Evolutionary conservation across 2,888 invertebrate genomes (phyloP).

Genomic region (Macrosoma leucophasiata): DNA sequence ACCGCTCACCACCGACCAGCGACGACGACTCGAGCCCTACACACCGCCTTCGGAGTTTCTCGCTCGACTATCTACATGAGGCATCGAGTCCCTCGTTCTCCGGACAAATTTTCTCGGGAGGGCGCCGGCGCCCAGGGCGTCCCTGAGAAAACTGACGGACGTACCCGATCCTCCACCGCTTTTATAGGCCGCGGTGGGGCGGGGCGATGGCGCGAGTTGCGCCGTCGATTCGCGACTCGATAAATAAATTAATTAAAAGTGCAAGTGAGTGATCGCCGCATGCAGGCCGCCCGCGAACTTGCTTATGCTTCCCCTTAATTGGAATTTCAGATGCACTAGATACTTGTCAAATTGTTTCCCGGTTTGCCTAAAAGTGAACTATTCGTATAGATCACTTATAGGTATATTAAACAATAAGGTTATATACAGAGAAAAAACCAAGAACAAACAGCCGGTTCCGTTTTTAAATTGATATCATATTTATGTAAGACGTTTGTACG

Average conservation of each 20-base stretch:
- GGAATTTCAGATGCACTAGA: conserved; percentile 54
- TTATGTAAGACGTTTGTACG: no score
- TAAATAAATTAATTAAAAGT: conserved; percentile 78
- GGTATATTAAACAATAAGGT: no score
- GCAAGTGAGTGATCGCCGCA: conserved; percentile 73
- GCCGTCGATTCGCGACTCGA: conserved; percentile 73
- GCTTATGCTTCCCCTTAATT: conserved; percentile 61
- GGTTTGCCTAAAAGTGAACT: no score
- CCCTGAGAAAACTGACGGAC: conserved; percentile 70
- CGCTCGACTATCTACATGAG: conserved; percentile 45
- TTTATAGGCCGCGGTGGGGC: conserved; percentile 56
- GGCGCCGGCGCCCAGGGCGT: conserved; percentile 52
- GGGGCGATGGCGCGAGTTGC: conserved; percentile 69
- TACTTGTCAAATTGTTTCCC: conserved; percentile 48
- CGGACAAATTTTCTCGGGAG: conserved; percentile 50
- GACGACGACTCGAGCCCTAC: conserved; percentile 41
- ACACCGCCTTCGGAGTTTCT: conserved; percentile 43
- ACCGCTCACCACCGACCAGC: conserved; percentile 36
- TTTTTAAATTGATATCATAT: no score
- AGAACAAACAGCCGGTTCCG: no score
- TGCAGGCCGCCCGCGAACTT: conserved; percentile 60
- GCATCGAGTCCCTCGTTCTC: conserved; percentile 56
- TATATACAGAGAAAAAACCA: no score
- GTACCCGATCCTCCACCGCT: conserved; percentile 47
- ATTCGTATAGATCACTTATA: no score